A percentile compares a stretch with the other conserved stretches of the same genome.
phyloP scores from a whole-genome alignment of 2,113 vertebrate species.

The Leptocoma aspasia region DNA sequence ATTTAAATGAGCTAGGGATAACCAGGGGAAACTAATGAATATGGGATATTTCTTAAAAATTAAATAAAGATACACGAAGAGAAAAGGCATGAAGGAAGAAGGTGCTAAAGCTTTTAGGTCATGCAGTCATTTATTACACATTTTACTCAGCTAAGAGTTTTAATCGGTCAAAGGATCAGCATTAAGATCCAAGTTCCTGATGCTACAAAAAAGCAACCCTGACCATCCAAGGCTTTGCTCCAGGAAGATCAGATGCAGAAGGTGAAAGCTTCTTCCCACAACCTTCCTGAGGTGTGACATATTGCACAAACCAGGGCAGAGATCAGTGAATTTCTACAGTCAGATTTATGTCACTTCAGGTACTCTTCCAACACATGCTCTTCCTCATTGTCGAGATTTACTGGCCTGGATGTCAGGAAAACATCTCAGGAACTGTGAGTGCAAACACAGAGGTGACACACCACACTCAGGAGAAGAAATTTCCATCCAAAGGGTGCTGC shows the following conservation, averaged over 20 bases:
- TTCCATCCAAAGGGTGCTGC: not conserved
- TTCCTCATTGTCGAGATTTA: not conserved
- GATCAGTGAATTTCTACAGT: not conserved
- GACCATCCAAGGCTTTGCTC: not conserved
- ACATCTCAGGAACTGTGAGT: rapidly evolving
- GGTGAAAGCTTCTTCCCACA: not conserved
- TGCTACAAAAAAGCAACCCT: not conserved
- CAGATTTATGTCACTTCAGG: not conserved
- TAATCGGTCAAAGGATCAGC: not conserved
- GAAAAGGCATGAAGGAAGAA: not conserved
- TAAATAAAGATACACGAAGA: not conserved
- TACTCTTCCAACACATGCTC: not conserved
- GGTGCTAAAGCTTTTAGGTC: not conserved
- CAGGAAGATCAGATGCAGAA: not conserved
- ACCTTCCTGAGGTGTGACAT: not conserved
- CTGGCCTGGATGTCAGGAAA: not conserved
- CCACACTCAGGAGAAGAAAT: not conserved
- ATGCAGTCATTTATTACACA: not conserved
- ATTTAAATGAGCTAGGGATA: not conserved
- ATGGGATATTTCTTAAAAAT: not conserved
- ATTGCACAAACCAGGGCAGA: not conserved
- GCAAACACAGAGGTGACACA: not conserved
- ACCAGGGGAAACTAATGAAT: not conserved
- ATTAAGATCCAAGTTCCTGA: not conserved
- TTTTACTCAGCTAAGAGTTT: not conserved